Conservation (phyloP, 2,888 invertebrate species). For the Baccha elongata region DNA sequence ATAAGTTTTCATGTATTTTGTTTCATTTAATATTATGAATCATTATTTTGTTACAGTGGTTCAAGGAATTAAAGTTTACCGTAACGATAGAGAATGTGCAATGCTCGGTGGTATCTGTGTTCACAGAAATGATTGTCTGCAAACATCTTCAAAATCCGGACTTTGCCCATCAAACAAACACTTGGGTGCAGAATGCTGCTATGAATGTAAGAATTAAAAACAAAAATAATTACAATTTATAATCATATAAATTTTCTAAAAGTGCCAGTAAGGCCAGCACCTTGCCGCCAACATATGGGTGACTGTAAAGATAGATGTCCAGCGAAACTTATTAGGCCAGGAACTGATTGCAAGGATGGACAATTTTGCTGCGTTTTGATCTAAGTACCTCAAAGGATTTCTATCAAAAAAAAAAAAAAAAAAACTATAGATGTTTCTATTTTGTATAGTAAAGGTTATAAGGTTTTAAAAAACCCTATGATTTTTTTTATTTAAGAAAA, state of each 20-base stretch:
- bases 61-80: slow-evolving; percentile 79
- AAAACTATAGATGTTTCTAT: slow-evolving; percentile 15
- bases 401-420: background rate
- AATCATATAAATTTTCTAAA: slow-evolving; percentile 36
- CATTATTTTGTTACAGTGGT: slow-evolving; percentile 76
- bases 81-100: slow-evolving; percentile 79
- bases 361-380: slow-evolving; percentile 80
- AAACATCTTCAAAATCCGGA: slow-evolving; percentile 78
- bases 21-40: too few relatives aligned
- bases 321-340: slow-evolving; percentile 77
- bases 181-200: slow-evolving; percentile 81
- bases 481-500: slow-evolving; percentile 35
- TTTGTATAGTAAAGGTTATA: slow-evolving; percentile 7
- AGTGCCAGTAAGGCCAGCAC: slow-evolving; percentile 80
- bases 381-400: slow-evolving; percentile 31
- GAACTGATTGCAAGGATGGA: slow-evolving; percentile 79
- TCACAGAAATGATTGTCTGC: slow-evolving; percentile 77
- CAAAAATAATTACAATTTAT: slow-evolving; percentile 14
- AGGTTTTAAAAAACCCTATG: background rate
- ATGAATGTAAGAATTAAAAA: slow-evolving; percentile 78
- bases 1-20: too few relatives aligned
- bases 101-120: slow-evolving; percentile 81
- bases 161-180: slow-evolving; percentile 79
- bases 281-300: slow-evolving; percentile 79
- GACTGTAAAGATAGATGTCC: slow-evolving; percentile 79